phyloP scores from a whole-genome alignment of 2,888 invertebrate genomes.

The Mechanitis messenoides region DNA sequence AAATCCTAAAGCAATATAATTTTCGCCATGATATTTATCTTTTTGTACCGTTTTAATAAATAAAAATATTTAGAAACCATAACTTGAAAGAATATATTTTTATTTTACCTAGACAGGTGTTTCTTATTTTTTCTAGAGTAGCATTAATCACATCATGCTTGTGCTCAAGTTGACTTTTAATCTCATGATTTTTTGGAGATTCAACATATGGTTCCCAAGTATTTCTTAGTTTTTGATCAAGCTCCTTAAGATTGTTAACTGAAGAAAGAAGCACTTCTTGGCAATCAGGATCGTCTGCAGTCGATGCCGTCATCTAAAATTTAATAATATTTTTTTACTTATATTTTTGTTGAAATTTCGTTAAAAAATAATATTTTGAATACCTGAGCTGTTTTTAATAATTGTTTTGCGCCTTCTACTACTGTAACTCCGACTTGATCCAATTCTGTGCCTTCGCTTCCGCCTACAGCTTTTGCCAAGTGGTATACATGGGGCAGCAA shows the following conservation, averaged over 20 bases:
- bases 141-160: conserved; percentile 7
- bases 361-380: no score
- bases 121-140: conserved; percentile 13
- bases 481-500: conserved; percentile 38
- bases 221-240: conserved; percentile 11
- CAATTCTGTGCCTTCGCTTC: conserved; percentile 31
- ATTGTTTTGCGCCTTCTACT: conserved; percentile 40
- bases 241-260: conserved; percentile 15
- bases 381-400: conserved; percentile 46
- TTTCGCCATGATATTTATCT: no score
- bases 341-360: no score
- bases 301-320: conserved; percentile 23
- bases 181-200: conserved; percentile 13
- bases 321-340: no score
- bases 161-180: conserved; percentile 11
- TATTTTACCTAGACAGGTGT: conserved; percentile 10
- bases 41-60: no score
- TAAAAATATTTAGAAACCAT: no score
- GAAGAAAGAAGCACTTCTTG: conserved; percentile 19
- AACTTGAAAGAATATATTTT: not conserved
- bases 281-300: conserved; percentile 19
- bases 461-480: conserved; percentile 34
- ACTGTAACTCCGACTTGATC: conserved; percentile 34
- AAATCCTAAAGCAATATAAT: no score
- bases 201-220: conserved; percentile 19